Percentiles rank a stretch among this genome's conserved stretches.
Conservation (phyloP, 1,140 invertebrate genomes). For the Aphis craccivora region DNA sequence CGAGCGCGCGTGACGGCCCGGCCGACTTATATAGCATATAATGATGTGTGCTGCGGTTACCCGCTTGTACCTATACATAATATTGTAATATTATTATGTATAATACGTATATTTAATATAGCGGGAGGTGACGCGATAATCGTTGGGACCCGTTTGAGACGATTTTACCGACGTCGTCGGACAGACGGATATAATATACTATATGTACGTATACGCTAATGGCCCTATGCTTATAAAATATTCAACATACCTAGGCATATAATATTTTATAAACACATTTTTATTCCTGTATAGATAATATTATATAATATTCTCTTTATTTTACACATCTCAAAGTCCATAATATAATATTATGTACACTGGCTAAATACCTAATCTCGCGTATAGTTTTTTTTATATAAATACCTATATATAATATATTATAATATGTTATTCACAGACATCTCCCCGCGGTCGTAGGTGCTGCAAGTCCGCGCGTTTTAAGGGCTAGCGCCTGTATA, state of each 20-base stretch:
- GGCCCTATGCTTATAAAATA: background rate
- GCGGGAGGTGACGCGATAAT: slow-evolving; percentile 33
- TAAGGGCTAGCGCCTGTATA: background rate
- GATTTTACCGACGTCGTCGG: slow-evolving; percentile 24
- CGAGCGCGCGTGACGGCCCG: background rate
- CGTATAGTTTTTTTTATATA: background rate
- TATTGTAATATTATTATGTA: background rate
- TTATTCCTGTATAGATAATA: background rate
- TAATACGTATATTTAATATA: background rate
- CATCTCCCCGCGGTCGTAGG: slow-evolving; percentile 4
- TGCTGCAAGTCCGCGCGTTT: background rate
- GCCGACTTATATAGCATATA: background rate
- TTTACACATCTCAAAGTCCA: background rate
- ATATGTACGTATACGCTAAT: background rate
- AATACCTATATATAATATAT: background rate
- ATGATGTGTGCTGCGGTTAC: background rate
- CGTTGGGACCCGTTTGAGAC: background rate
- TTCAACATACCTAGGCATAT: background rate
- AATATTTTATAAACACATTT: background rate
- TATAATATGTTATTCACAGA: background rate
- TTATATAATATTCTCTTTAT: background rate
- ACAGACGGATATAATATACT: background rate
- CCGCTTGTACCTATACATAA: background rate
- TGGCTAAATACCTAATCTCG: background rate
- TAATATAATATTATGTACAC: background rate